phyloP scores from a whole-genome alignment of 1,140 invertebrate genomes.

The Ylistrum balloti region DNA sequence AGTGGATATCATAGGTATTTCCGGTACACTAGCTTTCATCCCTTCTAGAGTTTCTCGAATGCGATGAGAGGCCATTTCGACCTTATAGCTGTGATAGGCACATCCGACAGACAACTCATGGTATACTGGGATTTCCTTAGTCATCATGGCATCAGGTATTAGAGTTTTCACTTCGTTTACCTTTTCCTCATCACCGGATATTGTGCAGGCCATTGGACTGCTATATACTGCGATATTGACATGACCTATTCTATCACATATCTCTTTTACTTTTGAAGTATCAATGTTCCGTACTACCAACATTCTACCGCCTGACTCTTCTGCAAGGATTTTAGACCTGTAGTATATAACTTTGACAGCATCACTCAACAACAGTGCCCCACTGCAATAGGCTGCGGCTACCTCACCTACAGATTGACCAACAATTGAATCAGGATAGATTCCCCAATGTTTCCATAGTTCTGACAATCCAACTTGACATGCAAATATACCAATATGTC shows the following conservation, averaged over 20 bases:
- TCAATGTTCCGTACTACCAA: constrained; percentile 56
- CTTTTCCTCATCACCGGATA: constrained; percentile 60
- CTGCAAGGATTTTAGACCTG: constrained; percentile 49
- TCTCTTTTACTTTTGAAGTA: constrained; percentile 43
- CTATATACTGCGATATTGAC: constrained; percentile 59
- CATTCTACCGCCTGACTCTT: constrained; percentile 58
- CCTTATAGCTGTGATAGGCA: constrained; percentile 66
- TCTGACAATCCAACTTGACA: too few relatives aligned
- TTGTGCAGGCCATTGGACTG: constrained; percentile 56
- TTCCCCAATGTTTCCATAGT: constrained; percentile 56
- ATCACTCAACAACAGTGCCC: constrained; percentile 51
- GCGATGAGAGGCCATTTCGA: constrained; percentile 13
- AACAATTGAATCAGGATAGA: constrained; percentile 52
- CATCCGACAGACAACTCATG: constrained; percentile 47
- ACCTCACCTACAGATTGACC: too few relatives aligned
- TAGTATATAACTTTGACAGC: constrained; percentile 64
- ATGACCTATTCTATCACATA: constrained; percentile 41
- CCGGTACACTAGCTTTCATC: neutral
- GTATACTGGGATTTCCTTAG: neutral
- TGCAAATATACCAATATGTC: too few relatives aligned
- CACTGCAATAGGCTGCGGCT: too few relatives aligned
- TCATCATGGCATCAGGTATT: neutral
- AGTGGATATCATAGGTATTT: constrained; percentile 50
- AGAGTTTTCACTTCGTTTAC: constrained; percentile 41
- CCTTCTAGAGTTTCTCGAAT: constrained; percentile 42